phyloP scores from a whole-genome alignment of 2,797 vertebrate genomes.

The Periparus ater region DNA sequence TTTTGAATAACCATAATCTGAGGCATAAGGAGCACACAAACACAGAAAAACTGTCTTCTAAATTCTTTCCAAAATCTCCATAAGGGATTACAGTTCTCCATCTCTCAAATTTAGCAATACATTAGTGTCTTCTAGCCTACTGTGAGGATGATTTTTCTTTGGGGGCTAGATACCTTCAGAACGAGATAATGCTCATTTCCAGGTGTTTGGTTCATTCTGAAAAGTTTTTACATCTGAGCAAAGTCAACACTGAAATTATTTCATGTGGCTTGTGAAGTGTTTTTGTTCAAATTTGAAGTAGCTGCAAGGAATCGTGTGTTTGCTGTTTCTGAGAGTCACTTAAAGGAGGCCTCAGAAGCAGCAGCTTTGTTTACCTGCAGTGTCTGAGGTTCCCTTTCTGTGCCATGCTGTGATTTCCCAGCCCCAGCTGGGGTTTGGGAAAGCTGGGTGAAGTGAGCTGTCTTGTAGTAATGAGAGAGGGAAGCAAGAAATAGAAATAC shows the following conservation, averaged over 20 bases:
- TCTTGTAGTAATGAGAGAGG: background rate
- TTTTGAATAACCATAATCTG: background rate
- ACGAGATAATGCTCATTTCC: background rate
- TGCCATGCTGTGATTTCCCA: background rate
- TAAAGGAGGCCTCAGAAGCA: background rate
- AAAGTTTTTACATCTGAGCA: background rate
- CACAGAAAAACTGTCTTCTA: background rate
- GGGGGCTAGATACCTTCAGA: background rate
- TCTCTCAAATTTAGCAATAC: background rate
- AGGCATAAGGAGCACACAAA: background rate
- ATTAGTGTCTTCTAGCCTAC: background rate
- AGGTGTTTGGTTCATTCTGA: background rate
- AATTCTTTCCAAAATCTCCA: background rate
- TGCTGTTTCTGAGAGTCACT: background rate
- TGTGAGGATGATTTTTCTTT: background rate
- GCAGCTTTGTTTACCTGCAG: background rate
- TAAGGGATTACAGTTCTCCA: background rate
- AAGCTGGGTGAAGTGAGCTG: background rate
- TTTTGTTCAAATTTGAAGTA: background rate
- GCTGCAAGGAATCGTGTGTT: background rate
- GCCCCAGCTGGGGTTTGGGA: background rate
- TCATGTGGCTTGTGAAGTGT: rapidly evolving
- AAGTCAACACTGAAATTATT: background rate
- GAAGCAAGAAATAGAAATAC: background rate
- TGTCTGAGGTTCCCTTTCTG: background rate